These are phyloP conservation scores for Syngnathus typhle DNA, from an alignment of 2,113 vertebrate genomes.

Conservation along the genomic window DNA sequence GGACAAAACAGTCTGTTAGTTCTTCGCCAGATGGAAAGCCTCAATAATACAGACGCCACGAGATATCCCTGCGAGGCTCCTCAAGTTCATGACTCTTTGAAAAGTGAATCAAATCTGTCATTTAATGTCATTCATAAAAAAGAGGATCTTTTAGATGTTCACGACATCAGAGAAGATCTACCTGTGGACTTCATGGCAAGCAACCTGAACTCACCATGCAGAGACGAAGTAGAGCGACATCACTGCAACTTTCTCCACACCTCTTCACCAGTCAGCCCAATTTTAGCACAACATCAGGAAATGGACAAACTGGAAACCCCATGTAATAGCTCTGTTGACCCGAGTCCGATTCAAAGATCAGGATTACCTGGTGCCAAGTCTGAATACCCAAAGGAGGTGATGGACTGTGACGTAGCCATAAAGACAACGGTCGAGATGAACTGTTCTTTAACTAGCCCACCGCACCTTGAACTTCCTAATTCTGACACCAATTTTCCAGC, in stretches of 20 bases:
- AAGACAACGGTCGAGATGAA: conserved; percentile 31
- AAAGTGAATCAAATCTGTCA: conserved; percentile 30
- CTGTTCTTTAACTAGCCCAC: conserved; percentile 52
- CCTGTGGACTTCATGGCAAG: conserved; percentile 61
- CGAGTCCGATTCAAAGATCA: conserved; percentile 28
- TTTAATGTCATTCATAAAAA: conserved; percentile 41
- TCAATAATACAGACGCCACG: conserved; percentile 32
- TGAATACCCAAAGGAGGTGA: conserved; percentile 28
- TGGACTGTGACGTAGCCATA: conserved; percentile 22
- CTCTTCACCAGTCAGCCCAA: conserved; percentile 35
- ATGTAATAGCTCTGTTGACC: conserved; percentile 37
- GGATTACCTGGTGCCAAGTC: conserved; percentile 32
- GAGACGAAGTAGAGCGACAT: conserved; percentile 44
- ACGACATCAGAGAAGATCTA: conserved; percentile 56
- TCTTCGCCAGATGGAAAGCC: conserved; percentile 46
- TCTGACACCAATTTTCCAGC: conserved; percentile 48
- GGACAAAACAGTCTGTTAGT: conserved; percentile 54
- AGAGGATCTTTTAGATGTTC: conserved; percentile 52
- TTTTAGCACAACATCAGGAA: conserved; percentile 34
- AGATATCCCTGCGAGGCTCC: conserved; percentile 26
- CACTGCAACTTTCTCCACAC: conserved; percentile 32
- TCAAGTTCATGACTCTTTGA: conserved; percentile 34
- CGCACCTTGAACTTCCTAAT: conserved; percentile 46
- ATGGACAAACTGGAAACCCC: conserved; percentile 24
- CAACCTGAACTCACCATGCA: conserved; percentile 52